A percentile compares a stretch with the other conserved stretches of the same genome.
phyloP scores from a whole-genome alignment of 2,888 invertebrate species.

The Drosophila rubida region DNA sequence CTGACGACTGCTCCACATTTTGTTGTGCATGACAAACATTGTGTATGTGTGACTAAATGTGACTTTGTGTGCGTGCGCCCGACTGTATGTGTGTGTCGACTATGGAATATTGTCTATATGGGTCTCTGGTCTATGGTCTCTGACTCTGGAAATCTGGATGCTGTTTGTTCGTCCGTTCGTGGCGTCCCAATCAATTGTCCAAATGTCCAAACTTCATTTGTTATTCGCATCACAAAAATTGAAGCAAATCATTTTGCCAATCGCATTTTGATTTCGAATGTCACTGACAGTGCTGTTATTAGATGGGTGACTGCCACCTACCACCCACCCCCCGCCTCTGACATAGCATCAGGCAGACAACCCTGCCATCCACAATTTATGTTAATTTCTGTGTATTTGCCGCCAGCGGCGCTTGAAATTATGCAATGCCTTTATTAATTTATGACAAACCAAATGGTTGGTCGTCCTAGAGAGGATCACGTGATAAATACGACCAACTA shows the following conservation, averaged over 20 bases:
- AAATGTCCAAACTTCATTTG: slow-evolving; percentile 79
- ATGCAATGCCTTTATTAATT: slow-evolving; percentile 79
- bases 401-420: slow-evolving; percentile 73
- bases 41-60: slow-evolving; percentile 32
- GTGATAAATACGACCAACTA: slow-evolving; percentile 11
- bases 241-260: slow-evolving; percentile 81
- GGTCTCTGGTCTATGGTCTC: slow-evolving; percentile 45
- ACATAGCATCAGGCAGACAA: slow-evolving; percentile 10
- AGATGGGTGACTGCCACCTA: slow-evolving; percentile 11
- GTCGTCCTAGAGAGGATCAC: slow-evolving; percentile 44
- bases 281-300: slow-evolving; percentile 73
- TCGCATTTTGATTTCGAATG: slow-evolving; percentile 80
- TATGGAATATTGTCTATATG: slow-evolving; percentile 59
- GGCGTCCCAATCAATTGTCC: slow-evolving; percentile 78
- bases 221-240: slow-evolving; percentile 81
- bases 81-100: slow-evolving; percentile 15
- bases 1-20: slow-evolving; percentile 76
- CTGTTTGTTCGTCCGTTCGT: slow-evolving; percentile 53
- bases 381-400: slow-evolving; percentile 77
- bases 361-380: slow-evolving; percentile 65
- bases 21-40: slow-evolving; percentile 69
- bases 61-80: slow-evolving; percentile 15
- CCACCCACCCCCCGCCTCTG: background rate
- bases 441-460: slow-evolving; percentile 63
- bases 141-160: slow-evolving; percentile 54